phyloP scores from a whole-genome alignment of 2,888 invertebrate genomes.

The Macropis europaea region DNA sequence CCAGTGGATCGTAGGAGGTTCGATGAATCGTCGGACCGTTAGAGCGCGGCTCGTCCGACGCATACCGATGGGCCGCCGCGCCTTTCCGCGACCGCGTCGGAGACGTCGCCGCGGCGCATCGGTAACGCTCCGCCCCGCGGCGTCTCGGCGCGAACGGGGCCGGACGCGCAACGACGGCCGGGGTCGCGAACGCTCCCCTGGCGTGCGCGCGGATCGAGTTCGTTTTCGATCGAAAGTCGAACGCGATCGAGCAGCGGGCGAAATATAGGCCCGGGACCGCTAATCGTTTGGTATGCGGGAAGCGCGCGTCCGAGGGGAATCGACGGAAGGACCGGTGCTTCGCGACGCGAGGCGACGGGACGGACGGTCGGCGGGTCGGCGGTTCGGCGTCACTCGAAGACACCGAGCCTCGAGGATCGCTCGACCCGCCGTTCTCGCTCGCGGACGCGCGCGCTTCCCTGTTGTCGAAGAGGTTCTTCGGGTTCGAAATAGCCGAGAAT shows the following conservation, averaged over 20 bases:
- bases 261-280: conserved; percentile 66
- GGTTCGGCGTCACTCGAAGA: conserved; percentile 12
- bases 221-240: not conserved
- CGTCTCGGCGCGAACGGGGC: too few relatives aligned
- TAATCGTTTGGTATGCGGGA: conserved; percentile 68
- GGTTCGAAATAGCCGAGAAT: too few relatives aligned
- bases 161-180: not conserved
- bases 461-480: not conserved
- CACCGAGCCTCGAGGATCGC: conserved; percentile 7
- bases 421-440: not conserved
- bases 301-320: conserved; percentile 25
- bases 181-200: too few relatives aligned
- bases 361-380: not conserved
- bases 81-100: conserved; percentile 26
- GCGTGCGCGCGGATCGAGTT: too few relatives aligned
- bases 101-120: not conserved
- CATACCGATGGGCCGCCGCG: conserved; percentile 72
- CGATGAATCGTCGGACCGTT: conserved; percentile 66
- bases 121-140: too few relatives aligned
- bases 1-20: conserved; percentile 69
- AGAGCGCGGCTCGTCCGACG: conserved; percentile 56
- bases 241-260: conserved; percentile 7
- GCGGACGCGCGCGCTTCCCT: too few relatives aligned
- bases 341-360: too few relatives aligned
- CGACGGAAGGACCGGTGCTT: not conserved